Evolutionary conservation across 2,888 invertebrate genomes (phyloP), one percentile per base, ranked within the genome.

Genomic region (Sinodicranocentrus sp.): DNA sequence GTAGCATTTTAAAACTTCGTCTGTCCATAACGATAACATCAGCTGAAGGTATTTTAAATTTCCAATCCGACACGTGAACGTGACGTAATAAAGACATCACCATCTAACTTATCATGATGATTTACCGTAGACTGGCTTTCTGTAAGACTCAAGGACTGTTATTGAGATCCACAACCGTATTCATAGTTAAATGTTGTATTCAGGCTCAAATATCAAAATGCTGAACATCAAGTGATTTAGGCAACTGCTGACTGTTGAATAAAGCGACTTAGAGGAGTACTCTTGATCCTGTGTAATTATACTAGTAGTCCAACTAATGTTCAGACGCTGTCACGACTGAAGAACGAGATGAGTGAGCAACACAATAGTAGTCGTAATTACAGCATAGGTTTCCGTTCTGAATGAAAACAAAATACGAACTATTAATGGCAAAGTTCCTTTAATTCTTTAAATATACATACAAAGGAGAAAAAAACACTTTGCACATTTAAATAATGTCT

Each of bases 371-470:
- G 91, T 91, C 91, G 90, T 91, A 91, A 90, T 91, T 91, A 90
- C 92, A 92, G 91, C 91, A 91, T 90, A 92, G 90, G 90, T 91
- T 91, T 90, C 91, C 92, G 90, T 91, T 91, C 92, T 92, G 90
- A n/a, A n/a, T n/a, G n/a, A 86, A 90, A 88, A 86, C n/a, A 33
- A 33, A n/a, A n/a, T n/a, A n/a, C n/a, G n/a, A n/a, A n/a, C n/a
- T n/a, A n/a, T n/a, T n/a, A n/a, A n/a, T n/a, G n/a, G n/a, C n/a
- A n/a, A n/a, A n/a, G n/a, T n/a, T n/a, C n/a, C n/a, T n/a, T n/a
- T n/a, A n/a, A n/a, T n/a, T n/a, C n/a, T n/a, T n/a, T n/a, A n/a
- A n/a, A n/a, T n/a, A n/a, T n/a, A n/a, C n/a, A n/a, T n/a, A n/a
- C n/a, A n/a, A n/a, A n/a, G n/a, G n/a, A n/a, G n/a, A n/a, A n/a